phyloP scores from a whole-genome alignment of 2,797 vertebrate species.

The Discoglossus pictus region DNA sequence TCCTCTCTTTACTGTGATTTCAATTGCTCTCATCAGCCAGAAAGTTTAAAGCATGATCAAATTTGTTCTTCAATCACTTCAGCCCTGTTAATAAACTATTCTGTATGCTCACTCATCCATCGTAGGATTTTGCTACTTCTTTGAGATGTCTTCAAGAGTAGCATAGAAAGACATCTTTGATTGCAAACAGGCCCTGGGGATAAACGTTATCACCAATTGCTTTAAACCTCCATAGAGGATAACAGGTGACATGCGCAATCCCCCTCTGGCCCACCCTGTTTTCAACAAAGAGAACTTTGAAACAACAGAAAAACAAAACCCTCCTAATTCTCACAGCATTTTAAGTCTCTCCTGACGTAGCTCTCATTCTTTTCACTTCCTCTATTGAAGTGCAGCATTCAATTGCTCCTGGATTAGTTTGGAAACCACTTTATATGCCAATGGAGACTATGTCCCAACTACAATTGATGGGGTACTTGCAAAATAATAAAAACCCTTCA shows the following conservation, averaged over 20 bases:
- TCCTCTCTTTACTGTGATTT: slow-evolving; percentile 57
- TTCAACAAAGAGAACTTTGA: slow-evolving; percentile 44
- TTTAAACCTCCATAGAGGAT: slow-evolving; percentile 61
- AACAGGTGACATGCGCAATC: slow-evolving; percentile 70
- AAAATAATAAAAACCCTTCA: slow-evolving; percentile 39
- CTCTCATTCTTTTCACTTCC: slow-evolving; percentile 22
- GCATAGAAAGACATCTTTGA: slow-evolving; percentile 83
- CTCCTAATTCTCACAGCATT: slow-evolving; percentile 41
- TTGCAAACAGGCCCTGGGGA: slow-evolving; percentile 69
- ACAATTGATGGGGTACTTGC: slow-evolving; percentile 47
- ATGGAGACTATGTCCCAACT: slow-evolving; percentile 30
- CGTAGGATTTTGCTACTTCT: slow-evolving; percentile 68
- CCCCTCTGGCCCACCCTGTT: slow-evolving; percentile 30
- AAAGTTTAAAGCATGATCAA: slow-evolving; percentile 77
- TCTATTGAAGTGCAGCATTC: slow-evolving; percentile 37
- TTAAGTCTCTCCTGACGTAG: slow-evolving; percentile 32
- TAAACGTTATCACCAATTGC: slow-evolving; percentile 71
- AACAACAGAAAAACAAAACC: slow-evolving; percentile 60
- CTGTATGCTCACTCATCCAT: slow-evolving; percentile 74
- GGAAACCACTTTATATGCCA: slow-evolving; percentile 32
- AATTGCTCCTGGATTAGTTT: slow-evolving; percentile 42
- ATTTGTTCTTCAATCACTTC: slow-evolving; percentile 85
- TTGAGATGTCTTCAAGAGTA: slow-evolving; percentile 68
- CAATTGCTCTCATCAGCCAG: slow-evolving; percentile 64
- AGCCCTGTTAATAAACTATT: slow-evolving; percentile 80